phyloP scores from a whole-genome alignment of 1,140 invertebrate genomes.

The Chironomus tepperi region DNA sequence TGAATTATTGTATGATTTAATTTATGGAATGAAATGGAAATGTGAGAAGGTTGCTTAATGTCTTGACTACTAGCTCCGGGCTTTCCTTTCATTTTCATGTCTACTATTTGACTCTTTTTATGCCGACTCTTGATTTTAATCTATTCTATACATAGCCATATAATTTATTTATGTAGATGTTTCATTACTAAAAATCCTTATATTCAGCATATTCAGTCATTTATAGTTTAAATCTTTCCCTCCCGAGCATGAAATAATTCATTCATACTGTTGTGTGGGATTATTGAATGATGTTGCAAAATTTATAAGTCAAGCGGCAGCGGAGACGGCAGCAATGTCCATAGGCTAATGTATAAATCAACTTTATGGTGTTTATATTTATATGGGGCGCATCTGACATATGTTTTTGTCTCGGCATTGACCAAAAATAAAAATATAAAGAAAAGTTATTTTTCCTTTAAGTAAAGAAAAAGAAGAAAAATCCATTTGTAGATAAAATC shows the following conservation, averaged over 20 bases:
- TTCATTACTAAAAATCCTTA: too few relatives aligned
- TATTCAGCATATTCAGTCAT: too few relatives aligned
- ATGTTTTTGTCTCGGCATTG: neutral
- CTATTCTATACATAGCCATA: neutral
- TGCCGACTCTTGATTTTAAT: neutral
- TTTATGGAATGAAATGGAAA: neutral
- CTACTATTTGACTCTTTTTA: neutral
- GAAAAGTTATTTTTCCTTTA: too few relatives aligned
- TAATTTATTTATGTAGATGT: neutral
- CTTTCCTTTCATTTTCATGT: neutral
- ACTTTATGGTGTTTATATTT: neutral
- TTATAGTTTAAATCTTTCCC: too few relatives aligned
- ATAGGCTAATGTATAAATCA: neutral
- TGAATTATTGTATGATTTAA: neutral
- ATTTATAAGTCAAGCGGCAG: neutral
- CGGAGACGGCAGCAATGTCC: neutral
- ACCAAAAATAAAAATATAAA: neutral
- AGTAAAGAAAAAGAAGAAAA: neutral
- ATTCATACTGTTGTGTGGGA: neutral
- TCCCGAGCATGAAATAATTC: neutral
- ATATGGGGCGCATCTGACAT: neutral
- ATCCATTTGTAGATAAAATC: neutral
- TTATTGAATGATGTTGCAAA: slow-evolving; percentile 3
- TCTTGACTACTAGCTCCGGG: neutral
- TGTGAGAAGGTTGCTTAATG: neutral